Evolutionary conservation across 2,888 invertebrate genomes (phyloP).

Genomic region (Amiota mariae): DNA sequence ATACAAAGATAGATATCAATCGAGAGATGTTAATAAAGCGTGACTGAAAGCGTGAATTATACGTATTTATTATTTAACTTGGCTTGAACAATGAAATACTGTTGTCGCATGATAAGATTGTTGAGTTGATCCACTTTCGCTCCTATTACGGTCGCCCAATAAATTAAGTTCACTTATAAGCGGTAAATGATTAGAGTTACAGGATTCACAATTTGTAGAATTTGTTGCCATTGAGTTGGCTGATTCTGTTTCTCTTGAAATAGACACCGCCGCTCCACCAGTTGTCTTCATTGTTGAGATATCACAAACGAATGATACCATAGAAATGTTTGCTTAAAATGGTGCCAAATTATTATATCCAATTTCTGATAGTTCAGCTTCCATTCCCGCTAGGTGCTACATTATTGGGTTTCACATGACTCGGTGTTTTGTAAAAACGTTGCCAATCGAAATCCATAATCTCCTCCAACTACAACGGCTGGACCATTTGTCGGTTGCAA

Average conservation of each 20-base stretch:
- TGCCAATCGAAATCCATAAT: slow-evolving; percentile 64
- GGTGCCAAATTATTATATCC: background rate
- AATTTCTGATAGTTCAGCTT: background rate
- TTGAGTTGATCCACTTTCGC: slow-evolving; percentile 40
- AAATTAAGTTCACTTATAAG: slow-evolving; percentile 65
- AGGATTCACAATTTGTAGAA: slow-evolving; percentile 14
- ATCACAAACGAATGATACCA: slow-evolving; percentile 1
- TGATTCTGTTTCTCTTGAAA: slow-evolving; percentile 10
- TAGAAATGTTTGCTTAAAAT: background rate
- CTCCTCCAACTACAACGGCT: slow-evolving; percentile 76
- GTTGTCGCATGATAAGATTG: no score
- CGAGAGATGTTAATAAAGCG: no score
- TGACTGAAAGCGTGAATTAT: no score
- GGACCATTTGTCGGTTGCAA: slow-evolving; percentile 80
- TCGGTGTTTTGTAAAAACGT: slow-evolving; percentile 61
- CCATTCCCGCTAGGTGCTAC: slow-evolving; percentile 33
- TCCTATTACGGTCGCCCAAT: slow-evolving; percentile 44
- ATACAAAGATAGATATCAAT: no score
- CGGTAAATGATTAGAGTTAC: slow-evolving; percentile 54
- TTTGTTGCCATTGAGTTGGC: slow-evolving; percentile 22
- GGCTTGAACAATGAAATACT: no score
- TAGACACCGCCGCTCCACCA: background rate
- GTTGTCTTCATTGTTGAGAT: background rate
- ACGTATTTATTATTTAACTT: no score
- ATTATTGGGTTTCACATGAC: slow-evolving; percentile 38